Percentiles rank a stretch among this genome's conserved stretches.
Evolutionary conservation across 2,888 invertebrate genomes (phyloP).

Genomic region (Mamestra brassicae): DNA sequence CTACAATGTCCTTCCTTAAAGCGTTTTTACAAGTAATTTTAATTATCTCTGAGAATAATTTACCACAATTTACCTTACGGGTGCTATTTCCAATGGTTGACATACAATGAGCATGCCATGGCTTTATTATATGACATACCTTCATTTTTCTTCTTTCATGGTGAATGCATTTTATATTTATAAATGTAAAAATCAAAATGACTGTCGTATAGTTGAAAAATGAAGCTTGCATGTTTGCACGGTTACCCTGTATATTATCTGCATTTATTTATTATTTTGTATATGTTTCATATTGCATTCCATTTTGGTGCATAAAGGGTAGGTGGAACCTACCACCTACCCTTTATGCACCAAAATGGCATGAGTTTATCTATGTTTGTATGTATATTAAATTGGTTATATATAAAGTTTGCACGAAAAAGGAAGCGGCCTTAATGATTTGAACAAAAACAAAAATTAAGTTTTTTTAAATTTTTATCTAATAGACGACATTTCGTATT

Average conservation of each 20-base stretch:
- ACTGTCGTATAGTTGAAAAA: neutral
- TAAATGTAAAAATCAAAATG: neutral
- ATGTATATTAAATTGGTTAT: neutral
- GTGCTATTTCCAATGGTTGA: conserved; percentile 46
- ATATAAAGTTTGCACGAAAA: neutral
- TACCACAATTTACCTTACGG: conserved; percentile 44
- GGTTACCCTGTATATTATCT: neutral
- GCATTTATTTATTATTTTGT: neutral
- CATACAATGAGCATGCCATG: conserved; percentile 9
- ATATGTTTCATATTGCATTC: neutral
- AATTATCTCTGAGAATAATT: conserved; percentile 48
- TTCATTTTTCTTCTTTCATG: conserved; percentile 9
- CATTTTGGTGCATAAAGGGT: too few species aligned
- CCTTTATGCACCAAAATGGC: neutral
- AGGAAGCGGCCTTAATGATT: neutral
- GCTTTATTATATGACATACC: neutral
- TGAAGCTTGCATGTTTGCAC: conserved; percentile 18
- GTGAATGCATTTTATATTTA: conserved; percentile 13
- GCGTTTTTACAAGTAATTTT: too few species aligned
- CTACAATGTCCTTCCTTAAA: neutral
- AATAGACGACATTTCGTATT: neutral
- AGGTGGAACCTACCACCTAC: neutral
- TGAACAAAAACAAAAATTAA: too few species aligned
- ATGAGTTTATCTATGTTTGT: conserved; percentile 1
- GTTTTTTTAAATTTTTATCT: too few species aligned